phyloP scores from a whole-genome alignment of 2,797 vertebrate species.

The Sebastes trivittatus region DNA sequence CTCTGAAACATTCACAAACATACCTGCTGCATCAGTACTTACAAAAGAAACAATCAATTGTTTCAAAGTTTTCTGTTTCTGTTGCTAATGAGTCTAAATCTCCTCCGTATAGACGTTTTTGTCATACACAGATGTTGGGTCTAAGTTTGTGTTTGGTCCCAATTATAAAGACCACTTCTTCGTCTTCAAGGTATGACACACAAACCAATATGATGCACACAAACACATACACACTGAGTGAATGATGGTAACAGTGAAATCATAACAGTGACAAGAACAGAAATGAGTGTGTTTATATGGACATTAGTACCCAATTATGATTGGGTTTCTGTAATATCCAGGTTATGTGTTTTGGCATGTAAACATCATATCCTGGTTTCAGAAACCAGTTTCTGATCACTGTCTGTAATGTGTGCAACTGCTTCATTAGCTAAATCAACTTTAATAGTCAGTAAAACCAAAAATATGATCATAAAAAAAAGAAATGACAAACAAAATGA shows the following conservation, averaged over 20 bases:
- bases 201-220: background rate
- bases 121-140: slow-evolving; percentile 81
- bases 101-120: slow-evolving; percentile 81
- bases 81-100: slow-evolving; percentile 14
- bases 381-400: background rate
- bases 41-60: too few species aligned
- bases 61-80: background rate
- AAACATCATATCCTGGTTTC: background rate
- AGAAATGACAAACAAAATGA: background rate
- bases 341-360: background rate
- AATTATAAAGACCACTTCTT: slow-evolving; percentile 86
- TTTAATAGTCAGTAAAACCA: background rate
- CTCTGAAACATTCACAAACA: background rate
- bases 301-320: background rate
- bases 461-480: background rate
- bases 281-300: background rate
- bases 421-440: background rate
- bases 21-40: background rate
- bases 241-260: background rate
- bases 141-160: slow-evolving; percentile 89
- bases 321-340: background rate
- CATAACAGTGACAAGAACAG: background rate
- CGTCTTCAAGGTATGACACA: slow-evolving; percentile 85
- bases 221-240: background rate
- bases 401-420: background rate